Conservation (phyloP, 2,113 vertebrate species). For the Sinocyclocheilus maitianheensis region DNA sequence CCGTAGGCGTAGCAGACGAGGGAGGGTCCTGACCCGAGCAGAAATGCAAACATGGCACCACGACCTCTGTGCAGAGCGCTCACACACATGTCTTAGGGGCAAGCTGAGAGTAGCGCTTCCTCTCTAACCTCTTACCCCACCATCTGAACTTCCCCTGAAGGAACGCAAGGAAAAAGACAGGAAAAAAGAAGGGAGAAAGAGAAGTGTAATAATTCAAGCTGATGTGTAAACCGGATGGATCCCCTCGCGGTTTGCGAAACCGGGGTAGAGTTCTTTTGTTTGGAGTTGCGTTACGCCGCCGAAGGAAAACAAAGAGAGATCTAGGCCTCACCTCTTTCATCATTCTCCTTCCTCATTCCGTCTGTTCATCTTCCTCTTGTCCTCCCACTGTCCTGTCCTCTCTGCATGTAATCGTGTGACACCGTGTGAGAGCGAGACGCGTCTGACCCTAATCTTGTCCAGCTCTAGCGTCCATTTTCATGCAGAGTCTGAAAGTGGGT, state of each 20-base stretch:
- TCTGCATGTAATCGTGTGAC: slow-evolving; percentile 61
- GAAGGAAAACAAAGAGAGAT: slow-evolving; percentile 51
- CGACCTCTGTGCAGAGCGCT: slow-evolving; percentile 66
- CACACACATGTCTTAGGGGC: slow-evolving; percentile 78
- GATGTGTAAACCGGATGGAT: slow-evolving; percentile 56
- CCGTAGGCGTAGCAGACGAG: slow-evolving; percentile 67
- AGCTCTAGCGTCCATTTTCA: slow-evolving; percentile 59
- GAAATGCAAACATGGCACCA: slow-evolving; percentile 73
- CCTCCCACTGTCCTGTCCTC: slow-evolving; percentile 50
- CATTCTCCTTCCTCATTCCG: slow-evolving; percentile 56
- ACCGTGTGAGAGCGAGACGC: slow-evolving; percentile 44
- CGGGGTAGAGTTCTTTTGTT: slow-evolving; percentile 58
- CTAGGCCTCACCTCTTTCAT: slow-evolving; percentile 53
- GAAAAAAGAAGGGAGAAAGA: slow-evolving; percentile 56
- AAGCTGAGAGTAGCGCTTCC: slow-evolving; percentile 69
- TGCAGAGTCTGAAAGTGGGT: slow-evolving; percentile 55
- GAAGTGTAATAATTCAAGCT: slow-evolving; percentile 61
- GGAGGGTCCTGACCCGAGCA: slow-evolving; percentile 72
- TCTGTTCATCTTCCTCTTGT: slow-evolving; percentile 42
- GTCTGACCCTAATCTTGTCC: slow-evolving; percentile 32
- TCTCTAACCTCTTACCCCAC: slow-evolving; percentile 70
- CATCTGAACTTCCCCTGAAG: slow-evolving; percentile 70
- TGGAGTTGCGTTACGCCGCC: slow-evolving; percentile 47
- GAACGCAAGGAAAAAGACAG: slow-evolving; percentile 62
- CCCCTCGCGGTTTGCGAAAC: slow-evolving; percentile 52